phyloP scores from a whole-genome alignment of 2,797 vertebrate species.

The Aselliscus stoliczkanus region DNA sequence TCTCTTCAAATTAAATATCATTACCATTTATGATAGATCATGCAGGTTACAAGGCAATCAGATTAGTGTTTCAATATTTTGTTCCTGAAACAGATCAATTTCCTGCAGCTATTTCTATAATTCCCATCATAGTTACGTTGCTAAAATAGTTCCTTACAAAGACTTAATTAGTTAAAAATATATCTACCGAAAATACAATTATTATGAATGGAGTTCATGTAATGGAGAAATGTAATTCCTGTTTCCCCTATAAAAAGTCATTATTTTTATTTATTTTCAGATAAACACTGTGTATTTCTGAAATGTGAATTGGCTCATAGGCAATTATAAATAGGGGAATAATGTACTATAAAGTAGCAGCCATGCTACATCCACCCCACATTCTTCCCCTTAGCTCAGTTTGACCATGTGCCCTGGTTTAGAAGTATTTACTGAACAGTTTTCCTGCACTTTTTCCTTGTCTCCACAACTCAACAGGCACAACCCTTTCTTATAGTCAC shows the following conservation, averaged over 20 bases:
- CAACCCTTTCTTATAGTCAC: background rate
- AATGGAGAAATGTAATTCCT: background rate
- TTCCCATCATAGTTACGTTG: background rate
- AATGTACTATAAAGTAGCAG: fast-evolving
- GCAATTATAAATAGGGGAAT: background rate
- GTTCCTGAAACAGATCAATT: background rate
- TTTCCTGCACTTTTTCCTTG: background rate
- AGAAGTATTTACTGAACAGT: no score
- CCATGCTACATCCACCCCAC: fast-evolving
- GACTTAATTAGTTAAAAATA: background rate
- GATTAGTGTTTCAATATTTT: background rate
- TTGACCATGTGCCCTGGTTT: fast-evolving
- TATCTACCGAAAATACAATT: background rate
- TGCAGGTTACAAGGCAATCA: background rate
- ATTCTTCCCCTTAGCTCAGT: background rate
- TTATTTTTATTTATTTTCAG: background rate
- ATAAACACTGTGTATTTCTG: background rate
- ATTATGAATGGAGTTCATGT: background rate
- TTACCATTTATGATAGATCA: background rate
- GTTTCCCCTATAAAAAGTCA: background rate
- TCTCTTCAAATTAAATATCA: background rate
- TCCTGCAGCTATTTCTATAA: background rate
- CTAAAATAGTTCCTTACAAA: background rate
- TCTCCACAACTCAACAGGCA: background rate
- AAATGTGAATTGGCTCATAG: background rate